Conservation (phyloP, 2,888 invertebrate species). For the Periphyllus acericola region DNA sequence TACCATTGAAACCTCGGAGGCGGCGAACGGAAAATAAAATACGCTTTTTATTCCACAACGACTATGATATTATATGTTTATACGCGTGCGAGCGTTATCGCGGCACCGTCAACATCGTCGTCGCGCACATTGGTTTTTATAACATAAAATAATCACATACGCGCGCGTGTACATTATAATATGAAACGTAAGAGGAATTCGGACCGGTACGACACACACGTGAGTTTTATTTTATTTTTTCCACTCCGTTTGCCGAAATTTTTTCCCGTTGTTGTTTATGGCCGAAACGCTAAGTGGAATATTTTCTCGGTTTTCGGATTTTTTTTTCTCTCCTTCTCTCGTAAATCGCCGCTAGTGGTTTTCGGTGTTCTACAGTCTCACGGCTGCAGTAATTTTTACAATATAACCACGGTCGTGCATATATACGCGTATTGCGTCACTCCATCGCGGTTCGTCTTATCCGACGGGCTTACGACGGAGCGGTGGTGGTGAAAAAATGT, state of each 20-base stretch:
- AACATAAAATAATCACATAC: not conserved
- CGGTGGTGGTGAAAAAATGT: too few relatives aligned
- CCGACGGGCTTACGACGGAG: too few relatives aligned
- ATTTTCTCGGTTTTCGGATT: not conserved
- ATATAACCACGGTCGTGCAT: too few relatives aligned
- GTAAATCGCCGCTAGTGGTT: too few relatives aligned
- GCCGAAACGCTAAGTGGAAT: constrained; percentile 7
- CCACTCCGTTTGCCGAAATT: not conserved
- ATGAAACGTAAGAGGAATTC: not conserved
- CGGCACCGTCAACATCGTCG: constrained; percentile 6
- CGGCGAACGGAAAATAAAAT: constrained; percentile 8
- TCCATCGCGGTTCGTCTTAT: too few relatives aligned
- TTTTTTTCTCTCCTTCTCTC: not conserved
- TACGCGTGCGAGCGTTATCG: constrained; percentile 6
- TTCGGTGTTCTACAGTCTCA: not conserved
- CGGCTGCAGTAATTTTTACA: not conserved
- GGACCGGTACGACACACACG: constrained; percentile 11
- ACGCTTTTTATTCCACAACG: constrained; percentile 4
- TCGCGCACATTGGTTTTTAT: constrained; percentile 25
- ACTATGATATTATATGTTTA: not conserved
- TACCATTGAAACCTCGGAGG: constrained; percentile 30
- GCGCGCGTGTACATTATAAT: not conserved
- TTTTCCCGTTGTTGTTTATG: constrained; percentile 18
- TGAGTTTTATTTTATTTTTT: constrained; percentile 1
- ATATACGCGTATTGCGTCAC: not conserved